Evolutionary conservation across 1,140 invertebrate species (phyloP), one percentile per base, ranked within the genome.

Genomic region (Achroia grisella): DNA sequence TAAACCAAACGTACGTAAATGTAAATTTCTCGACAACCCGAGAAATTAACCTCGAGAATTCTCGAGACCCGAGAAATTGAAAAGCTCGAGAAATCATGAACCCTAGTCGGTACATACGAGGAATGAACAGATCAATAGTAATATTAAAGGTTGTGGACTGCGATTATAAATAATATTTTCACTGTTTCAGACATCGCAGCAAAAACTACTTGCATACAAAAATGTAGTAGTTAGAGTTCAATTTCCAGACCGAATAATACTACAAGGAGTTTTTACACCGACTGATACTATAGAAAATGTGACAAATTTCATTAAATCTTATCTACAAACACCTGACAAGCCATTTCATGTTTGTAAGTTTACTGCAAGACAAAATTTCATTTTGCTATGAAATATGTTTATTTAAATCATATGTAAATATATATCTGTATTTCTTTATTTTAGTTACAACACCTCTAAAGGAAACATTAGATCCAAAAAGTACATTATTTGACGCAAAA

Each of bases 251-350:
- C 89, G 91, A 39, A 87, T 91, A 35, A 92, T 95, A 17, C 81
- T 96, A 2, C 95, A 97, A 83, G 94, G 91, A 8, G 83, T 92
- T 8, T 96, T 97, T 64, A 85, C 85, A 56, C 91, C 93, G 4
- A 77, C 84, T 12, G 92, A 95, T 78, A 91, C 88, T 13, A 81
- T 95, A 6, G 73, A 84, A 57, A 82, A 88, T 44, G 85, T 96
- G 3, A 87, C 88, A 33, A 87, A 91, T 37, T 95, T 95, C 86
- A 87, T 95, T 1, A 89, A 87, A 71, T 80, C 85, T 49, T 91
- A 91, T 79, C 76, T 96, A 13, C 78, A 86, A 14, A 73, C 91
- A 70, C 77, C 88, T 11, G 68, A 87, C 14, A 70, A 88, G 52
- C 71, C 90, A 48, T 95, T 95, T 79, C 87, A 91, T 67, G 86